Evolutionary conservation across 2,888 invertebrate species (phyloP).

Genomic region (Caenorhabditis zanzibari): DNA sequence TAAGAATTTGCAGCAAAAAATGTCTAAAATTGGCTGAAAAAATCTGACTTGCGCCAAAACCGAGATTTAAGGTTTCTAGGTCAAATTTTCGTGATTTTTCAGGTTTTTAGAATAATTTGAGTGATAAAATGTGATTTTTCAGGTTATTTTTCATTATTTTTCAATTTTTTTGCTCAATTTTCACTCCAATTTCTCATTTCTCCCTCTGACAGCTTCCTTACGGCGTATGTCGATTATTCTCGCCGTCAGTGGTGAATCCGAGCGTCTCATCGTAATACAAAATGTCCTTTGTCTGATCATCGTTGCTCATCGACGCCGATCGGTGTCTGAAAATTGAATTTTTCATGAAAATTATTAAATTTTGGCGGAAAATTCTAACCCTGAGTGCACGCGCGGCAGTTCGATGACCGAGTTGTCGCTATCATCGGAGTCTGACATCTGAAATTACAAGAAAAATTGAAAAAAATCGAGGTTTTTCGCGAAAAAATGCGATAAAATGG

Average conservation of each 20-base stretch:
- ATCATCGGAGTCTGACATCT: conserved; percentile 39
- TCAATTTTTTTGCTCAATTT: not conserved
- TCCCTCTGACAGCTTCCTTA: not conserved
- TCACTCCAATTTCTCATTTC: not conserved
- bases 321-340: conserved; percentile 8
- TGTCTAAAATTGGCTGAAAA: too few relatives aligned
- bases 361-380: conserved; percentile 3
- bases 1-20: too few relatives aligned
- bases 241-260: conserved; percentile 64
- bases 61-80: too few relatives aligned
- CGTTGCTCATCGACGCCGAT: conserved; percentile 31
- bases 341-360: not conserved
- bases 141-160: not conserved
- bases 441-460: not conserved
- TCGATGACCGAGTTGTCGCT: conserved; percentile 34
- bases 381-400: not conserved
- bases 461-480: not conserved
- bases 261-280: conserved; percentile 26
- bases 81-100: too few relatives aligned
- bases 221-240: conserved; percentile 56
- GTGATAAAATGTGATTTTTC: too few relatives aligned
- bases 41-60: too few relatives aligned
- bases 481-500: not conserved
- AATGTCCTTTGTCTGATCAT: conserved; percentile 1
- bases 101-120: too few relatives aligned